A percentile compares a stretch with the other conserved stretches of the same genome.
phyloP scores from a whole-genome alignment of 2,888 invertebrate species.

The Nephrotoma flavescens region DNA sequence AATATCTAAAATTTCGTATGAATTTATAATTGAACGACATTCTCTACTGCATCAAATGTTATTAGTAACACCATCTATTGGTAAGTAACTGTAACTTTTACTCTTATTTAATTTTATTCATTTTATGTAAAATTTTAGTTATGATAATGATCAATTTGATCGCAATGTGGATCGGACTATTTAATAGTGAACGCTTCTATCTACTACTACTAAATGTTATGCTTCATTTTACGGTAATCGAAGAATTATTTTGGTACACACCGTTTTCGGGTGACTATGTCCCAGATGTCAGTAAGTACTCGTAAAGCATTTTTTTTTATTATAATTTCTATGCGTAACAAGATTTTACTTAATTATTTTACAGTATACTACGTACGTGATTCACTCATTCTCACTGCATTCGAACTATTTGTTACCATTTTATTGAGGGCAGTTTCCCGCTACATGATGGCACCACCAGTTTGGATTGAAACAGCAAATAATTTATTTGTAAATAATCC shows the following conservation, averaged over 20 bases:
- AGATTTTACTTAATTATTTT: background rate
- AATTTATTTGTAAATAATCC: background rate
- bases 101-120: constrained; percentile 37
- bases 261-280: constrained; percentile 43
- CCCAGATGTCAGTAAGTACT: constrained; percentile 38
- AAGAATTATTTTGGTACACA: constrained; percentile 41
- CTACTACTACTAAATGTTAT: constrained; percentile 43
- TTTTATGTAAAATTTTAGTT: constrained; percentile 34
- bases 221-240: constrained; percentile 42
- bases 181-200: constrained; percentile 38
- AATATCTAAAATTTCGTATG: constrained; percentile 23
- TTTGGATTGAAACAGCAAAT: constrained; percentile 11
- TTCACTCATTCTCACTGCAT: constrained; percentile 12
- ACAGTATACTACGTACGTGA: constrained; percentile 16
- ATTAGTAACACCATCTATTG: constrained; percentile 12
- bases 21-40: constrained; percentile 41
- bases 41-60: constrained; percentile 34
- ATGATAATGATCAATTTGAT: constrained; percentile 41
- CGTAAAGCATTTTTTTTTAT: background rate
- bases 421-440: constrained; percentile 10
- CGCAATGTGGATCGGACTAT: constrained; percentile 40
- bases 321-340: background rate
- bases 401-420: constrained; percentile 12
- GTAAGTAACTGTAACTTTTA: constrained; percentile 31
- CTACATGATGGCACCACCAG: constrained; percentile 8